phyloP scores from a whole-genome alignment of 2,797 vertebrate species.

The Distichodus sexfasciatus region DNA sequence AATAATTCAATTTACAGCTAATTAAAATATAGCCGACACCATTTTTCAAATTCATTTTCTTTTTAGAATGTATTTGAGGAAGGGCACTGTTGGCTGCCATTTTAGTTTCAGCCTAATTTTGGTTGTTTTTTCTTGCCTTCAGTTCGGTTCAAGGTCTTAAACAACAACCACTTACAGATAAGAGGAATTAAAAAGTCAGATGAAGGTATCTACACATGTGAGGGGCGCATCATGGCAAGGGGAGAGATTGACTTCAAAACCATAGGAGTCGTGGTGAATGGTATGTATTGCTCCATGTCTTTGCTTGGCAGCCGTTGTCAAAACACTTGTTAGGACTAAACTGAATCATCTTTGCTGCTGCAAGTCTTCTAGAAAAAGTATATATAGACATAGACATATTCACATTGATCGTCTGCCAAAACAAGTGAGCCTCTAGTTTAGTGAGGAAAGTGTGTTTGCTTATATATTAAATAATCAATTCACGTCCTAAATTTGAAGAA shows the following conservation, averaged over 20 bases:
- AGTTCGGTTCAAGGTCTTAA: constrained; percentile 90
- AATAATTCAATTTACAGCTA: neutral
- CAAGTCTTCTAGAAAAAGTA: neutral
- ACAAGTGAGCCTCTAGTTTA: neutral
- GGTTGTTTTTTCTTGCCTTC: constrained; percentile 19
- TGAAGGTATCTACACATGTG: constrained; percentile 91
- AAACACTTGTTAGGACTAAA: constrained; percentile 41
- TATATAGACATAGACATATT: neutral
- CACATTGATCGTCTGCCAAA: neutral
- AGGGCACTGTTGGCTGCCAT: neutral
- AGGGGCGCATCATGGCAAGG: constrained; percentile 91
- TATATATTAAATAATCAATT: constrained; percentile 8
- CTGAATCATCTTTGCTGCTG: neutral
- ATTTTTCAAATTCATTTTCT: neutral
- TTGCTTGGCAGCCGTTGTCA: neutral
- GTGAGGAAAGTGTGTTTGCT: neutral
- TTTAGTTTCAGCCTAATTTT: neutral
- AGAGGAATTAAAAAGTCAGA: constrained; percentile 94
- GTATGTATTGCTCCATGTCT: constrained; percentile 69
- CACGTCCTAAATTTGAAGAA: neutral
- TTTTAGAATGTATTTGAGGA: neutral
- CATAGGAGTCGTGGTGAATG: constrained; percentile 93
- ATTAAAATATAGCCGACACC: neutral
- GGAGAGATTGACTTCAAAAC: constrained; percentile 95
- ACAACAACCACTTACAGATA: constrained; percentile 97